phyloP scores from a whole-genome alignment of 1,140 invertebrate genomes.

The Euwallacea fornicatus region DNA sequence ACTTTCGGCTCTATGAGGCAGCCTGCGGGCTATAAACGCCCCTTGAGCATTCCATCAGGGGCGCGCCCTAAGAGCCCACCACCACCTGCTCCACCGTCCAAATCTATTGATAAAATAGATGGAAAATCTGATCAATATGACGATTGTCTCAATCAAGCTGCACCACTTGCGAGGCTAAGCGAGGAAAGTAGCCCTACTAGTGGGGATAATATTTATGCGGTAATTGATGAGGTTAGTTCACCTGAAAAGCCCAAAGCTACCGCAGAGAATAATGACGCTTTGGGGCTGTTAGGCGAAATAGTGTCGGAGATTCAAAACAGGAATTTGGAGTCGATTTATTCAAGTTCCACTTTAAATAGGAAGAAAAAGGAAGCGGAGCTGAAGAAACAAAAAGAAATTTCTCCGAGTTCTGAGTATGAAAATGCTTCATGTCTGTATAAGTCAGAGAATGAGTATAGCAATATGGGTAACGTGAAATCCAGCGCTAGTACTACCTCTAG shows the following conservation, averaged over 20 bases:
- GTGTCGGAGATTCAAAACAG: conserved; percentile 83
- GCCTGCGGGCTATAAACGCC: conserved; percentile 62
- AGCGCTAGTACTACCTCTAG: conserved; percentile 65
- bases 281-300: conserved; percentile 78
- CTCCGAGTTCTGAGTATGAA: conserved; percentile 54
- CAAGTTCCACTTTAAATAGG: conserved; percentile 66
- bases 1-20: conserved; percentile 80
- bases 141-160: conserved; percentile 71
- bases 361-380: conserved; percentile 60
- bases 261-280: conserved; percentile 61
- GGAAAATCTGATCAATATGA: conserved; percentile 61
- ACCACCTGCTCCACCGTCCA: conserved; percentile 62
- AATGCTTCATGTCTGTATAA: conserved; percentile 62
- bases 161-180: conserved; percentile 63
- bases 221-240: conserved; percentile 74
- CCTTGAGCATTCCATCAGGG: conserved; percentile 66
- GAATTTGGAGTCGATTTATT: conserved; percentile 85
- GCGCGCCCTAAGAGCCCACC: conserved; percentile 65
- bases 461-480: conserved; percentile 60
- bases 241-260: conserved; percentile 50
- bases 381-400: conserved; percentile 55
- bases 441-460: conserved; percentile 61
- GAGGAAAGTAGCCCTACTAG: conserved; percentile 61
- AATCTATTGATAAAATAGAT: conserved; percentile 4
- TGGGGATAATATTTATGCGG: conserved; percentile 80